Evolutionary conservation across 1,140 invertebrate genomes (phyloP).

Genomic region (Drosophila willistoni): DNA sequence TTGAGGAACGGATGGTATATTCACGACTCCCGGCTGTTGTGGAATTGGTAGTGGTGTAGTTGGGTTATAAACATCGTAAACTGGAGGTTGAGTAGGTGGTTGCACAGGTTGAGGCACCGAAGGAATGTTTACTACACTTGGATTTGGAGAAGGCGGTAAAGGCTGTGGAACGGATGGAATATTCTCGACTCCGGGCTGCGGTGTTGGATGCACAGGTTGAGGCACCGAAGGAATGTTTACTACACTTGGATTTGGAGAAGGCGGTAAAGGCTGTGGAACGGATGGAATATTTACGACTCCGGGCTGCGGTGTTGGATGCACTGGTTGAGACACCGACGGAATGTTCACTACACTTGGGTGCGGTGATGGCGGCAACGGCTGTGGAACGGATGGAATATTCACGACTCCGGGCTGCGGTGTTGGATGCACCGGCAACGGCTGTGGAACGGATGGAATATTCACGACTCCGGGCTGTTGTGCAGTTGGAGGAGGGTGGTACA

Average conservation of each 20-base stretch:
- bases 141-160: slow-evolving; percentile 8
- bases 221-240: slow-evolving; percentile 75
- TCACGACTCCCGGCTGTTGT: slow-evolving; percentile 31
- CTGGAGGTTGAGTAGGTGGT: slow-evolving; percentile 14
- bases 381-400: slow-evolving; percentile 18
- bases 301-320: slow-evolving; percentile 12
- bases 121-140: slow-evolving; percentile 48
- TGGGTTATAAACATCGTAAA: slow-evolving; percentile 27
- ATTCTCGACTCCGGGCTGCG: slow-evolving; percentile 27
- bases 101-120: slow-evolving; percentile 19
- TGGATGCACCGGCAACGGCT: slow-evolving; percentile 24
- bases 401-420: slow-evolving; percentile 20
- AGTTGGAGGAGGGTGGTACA: slow-evolving; percentile 26
- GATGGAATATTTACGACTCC: slow-evolving; percentile 13
- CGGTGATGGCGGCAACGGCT: slow-evolving; percentile 28
- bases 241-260: slow-evolving; percentile 86
- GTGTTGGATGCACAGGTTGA: slow-evolving; percentile 24
- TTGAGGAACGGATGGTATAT: slow-evolving; percentile 25
- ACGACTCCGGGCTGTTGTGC: slow-evolving; percentile 29
- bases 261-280: slow-evolving; percentile 15
- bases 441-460: slow-evolving; percentile 3
- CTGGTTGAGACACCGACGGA: slow-evolving; percentile 27
- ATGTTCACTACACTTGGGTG: slow-evolving; percentile 21
- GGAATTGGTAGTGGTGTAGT: slow-evolving; percentile 22
- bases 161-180: slow-evolving; percentile 37